These are phyloP conservation scores for Diarsia rubi DNA, from an alignment of 2,888 invertebrate genomes.

Conservation along the genomic window DNA sequence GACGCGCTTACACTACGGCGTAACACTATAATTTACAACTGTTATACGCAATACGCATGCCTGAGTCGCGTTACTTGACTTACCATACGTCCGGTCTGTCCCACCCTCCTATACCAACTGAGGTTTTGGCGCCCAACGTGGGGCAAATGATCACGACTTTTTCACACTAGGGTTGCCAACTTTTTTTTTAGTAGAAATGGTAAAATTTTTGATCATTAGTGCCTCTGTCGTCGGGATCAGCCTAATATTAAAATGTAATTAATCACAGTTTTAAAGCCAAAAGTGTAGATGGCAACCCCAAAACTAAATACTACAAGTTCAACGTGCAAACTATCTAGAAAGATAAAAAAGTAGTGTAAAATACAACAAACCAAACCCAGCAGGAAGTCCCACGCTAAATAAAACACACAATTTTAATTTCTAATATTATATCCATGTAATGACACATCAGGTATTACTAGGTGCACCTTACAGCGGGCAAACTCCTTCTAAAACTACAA, in stretches of 20 bases:
- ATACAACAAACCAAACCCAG: constrained; percentile 76
- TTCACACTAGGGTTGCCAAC: constrained; percentile 76
- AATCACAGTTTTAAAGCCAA: constrained; percentile 69
- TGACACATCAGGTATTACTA: constrained; percentile 88
- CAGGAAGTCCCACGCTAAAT: constrained; percentile 86
- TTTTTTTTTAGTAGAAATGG: constrained; percentile 66
- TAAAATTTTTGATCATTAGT: constrained; percentile 63
- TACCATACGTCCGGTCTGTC: constrained; percentile 71
- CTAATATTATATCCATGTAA: constrained; percentile 89
- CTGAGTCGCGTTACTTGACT: constrained; percentile 70
- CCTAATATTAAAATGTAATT: constrained; percentile 65
- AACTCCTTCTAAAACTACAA: constrained; percentile 83
- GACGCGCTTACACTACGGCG: constrained; percentile 66
- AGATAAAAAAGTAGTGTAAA: constrained; percentile 68
- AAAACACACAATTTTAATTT: constrained; percentile 88
- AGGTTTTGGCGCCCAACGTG: constrained; percentile 75
- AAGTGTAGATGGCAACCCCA: constrained; percentile 68
- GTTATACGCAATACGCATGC: constrained; percentile 77
- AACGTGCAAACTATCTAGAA: constrained; percentile 78
- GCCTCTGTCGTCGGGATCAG: constrained; percentile 58
- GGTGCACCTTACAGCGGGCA: constrained; percentile 89
- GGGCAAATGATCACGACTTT: constrained; percentile 73
- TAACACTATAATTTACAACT: constrained; percentile 69
- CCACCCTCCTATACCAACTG: constrained; percentile 69
- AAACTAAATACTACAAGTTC: constrained; percentile 66